Base-by-base conservation (phyloP, 2,888 invertebrate species). In the Lasioglossum zephyrum region DNA sequence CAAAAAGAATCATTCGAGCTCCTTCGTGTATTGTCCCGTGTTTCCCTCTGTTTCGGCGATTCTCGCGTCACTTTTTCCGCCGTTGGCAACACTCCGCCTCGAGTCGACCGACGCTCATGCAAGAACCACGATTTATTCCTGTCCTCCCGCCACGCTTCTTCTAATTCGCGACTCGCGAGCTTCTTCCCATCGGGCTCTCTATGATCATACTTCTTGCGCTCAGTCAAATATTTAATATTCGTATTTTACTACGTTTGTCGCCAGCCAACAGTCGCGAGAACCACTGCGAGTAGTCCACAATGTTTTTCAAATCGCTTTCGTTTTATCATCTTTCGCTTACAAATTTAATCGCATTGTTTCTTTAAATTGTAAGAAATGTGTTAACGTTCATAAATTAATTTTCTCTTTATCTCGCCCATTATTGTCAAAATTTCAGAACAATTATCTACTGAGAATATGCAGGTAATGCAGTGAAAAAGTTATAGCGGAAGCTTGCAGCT, bases 121-220 rank as follows among this genome's bases (percentile, higher is more conserved):
- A 83, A 84, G 73, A 84, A 84, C 44, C 41, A 26, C 66, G 77
- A 84, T 84, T 84, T 84, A 77, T 83, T 73, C 41, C 18, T 39
- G 77, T 18, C 41, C 72, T 31, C 66, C 26, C 22, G 8, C 49
- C 13, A 16, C 63, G 22, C 22, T 77, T 22, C 73, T 77, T 84
- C 76, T 83, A 84, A 84, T 83, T 83, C 83, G 63, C 18, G 13
- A 66, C 63, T 79, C 73, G 31, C 63, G 31, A 63, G 16, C 16
- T 31, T 63, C 16, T 63, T 18, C 63, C n/a, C 57, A 31, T 31
- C 31, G 31, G 3, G 2, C 5, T 31, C 63, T 31, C 31, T 31
- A 16, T 63, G 31, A 63, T 63, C 63, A 26, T 31, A 16, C 31
- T 63, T 63, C 26, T 31, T 31, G 16, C 31, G 31, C 16, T 6